Conservation (phyloP, 2,113 vertebrate genomes). For the Eonycteris spelaea region DNA sequence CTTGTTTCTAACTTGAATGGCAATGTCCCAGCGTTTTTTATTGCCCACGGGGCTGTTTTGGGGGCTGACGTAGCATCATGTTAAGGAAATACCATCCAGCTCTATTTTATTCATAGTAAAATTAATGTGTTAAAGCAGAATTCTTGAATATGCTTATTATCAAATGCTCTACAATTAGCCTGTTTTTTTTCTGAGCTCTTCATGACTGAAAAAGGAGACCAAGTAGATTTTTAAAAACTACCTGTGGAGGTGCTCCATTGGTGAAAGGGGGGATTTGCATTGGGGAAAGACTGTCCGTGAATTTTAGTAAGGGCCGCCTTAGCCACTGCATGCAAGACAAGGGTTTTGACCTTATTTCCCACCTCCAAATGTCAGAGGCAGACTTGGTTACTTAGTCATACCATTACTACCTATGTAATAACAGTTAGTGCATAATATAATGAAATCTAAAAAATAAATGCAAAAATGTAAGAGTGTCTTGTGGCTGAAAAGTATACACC, state of each 20-base stretch:
- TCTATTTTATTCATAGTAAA: not conserved
- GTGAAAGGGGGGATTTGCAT: not conserved
- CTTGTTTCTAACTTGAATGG: not conserved
- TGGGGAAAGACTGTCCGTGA: not conserved
- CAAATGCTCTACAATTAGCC: not conserved
- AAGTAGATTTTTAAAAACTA: not conserved
- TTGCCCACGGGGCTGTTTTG: not conserved
- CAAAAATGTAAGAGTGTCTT: not conserved
- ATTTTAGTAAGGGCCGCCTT: not conserved
- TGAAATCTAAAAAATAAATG: not conserved
- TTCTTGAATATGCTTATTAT: not conserved
- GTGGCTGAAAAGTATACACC: not conserved
- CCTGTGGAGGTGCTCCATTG: not conserved
- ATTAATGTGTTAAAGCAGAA: not conserved
- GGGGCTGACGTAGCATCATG: not conserved
- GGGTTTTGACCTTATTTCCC: not conserved
- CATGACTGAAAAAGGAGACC: not conserved
- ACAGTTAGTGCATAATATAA: not conserved
- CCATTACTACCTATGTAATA: not conserved
- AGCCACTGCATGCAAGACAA: not conserved
- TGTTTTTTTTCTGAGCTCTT: not conserved
- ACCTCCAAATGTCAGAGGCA: not conserved
- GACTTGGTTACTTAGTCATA: not conserved
- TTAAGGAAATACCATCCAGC: not conserved
- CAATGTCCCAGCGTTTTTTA: not conserved